Evolutionary conservation across 2,113 vertebrate species (phyloP), one percentile per base, ranked within the genome.

Genomic region (Anoura caudifer): DNA sequence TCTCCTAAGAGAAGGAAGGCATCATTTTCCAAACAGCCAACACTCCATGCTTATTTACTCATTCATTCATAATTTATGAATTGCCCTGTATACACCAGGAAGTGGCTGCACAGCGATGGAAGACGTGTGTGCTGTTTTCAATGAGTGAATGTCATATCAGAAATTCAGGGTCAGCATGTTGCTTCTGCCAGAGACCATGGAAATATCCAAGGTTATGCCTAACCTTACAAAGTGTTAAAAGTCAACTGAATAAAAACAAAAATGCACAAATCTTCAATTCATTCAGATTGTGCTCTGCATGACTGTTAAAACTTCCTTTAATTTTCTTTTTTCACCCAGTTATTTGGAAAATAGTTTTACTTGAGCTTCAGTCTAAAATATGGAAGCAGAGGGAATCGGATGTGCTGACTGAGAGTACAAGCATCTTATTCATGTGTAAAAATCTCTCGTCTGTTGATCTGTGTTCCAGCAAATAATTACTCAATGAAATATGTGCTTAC

Each of bases 21-120:
- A 84, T 91, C 84, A 90, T 92, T 97, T 97, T 89, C 80, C 14
- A 59, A 90, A 81, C 59, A 95, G 59, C 47, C 84, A 90, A 84
- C n/a, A 83, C 22, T 92, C n/a, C 72, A 67, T 77, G 92, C 24
- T 67, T 85, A 77, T 90, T 90, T 73, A 89, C 90, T 84, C 69
- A 80, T 77, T 31, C 43, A 93, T 90, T 97, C 45, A 90, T 96
- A 96, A 80, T 97, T 95, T 94, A 93, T 97, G 80, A 97, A 84
- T 84, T 94, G 36, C 31, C 54, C 83, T 95, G 56, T 96, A 77
- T 94, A 90, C 43, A 90, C 72, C 52, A 33, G 70, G 75, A 94
- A 87, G 31, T 92, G 14, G n/a, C 59, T 67, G 19, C 81, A 79
- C 11, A 28, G 47, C 86, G 56, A 94, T 52, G 24, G 89, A 95